Evolutionary conservation across 2,888 invertebrate genomes (phyloP), one percentile per base, ranked within the genome.

Genomic region (Drosophila anomalipes): DNA sequence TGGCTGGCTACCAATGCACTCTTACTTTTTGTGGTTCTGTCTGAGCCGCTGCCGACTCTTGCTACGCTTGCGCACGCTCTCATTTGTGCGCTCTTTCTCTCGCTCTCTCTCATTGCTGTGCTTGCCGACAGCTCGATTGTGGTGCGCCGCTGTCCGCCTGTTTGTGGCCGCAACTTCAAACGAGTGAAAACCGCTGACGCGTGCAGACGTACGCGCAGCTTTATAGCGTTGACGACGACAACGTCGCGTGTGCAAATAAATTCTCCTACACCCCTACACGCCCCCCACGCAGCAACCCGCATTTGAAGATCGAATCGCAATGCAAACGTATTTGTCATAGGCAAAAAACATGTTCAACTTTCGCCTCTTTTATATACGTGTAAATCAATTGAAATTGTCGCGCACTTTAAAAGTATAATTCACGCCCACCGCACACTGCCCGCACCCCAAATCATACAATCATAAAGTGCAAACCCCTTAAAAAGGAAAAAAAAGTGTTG

Each of bases 131-230:
- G 69, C 65, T 65, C 58, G 49, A 59, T 14, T 59, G 63, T 59
- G 58, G 56, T 75, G 59, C 65, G 52, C 73, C 56, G 54, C 53
- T 64, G 74, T 67, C 61, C 78, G 79, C 41, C 63, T 41, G 47
- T 22, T 71, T 65, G 54, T 60, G 81, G 74, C 62, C 81, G 58
- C 77, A 74, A 87, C 80, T 87, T 86, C 83, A 86, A 88, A 80
- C 88, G 85, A 86, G 83, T 86, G 61, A 74, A 71, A 90, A 83
- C 83, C 86, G 76, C 79, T 70, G 86, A 74, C 86, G 90, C 90
- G 90, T 90, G 83, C 84, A 89, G 90, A 86, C 89, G 90, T 86
- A 53, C 68, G 83, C 80, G 81, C 78, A 85, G 81, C 75, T 74
- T 64, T 66, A 54, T 62, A 74, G 65, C 75, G 64, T 63, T 70